phyloP scores from a whole-genome alignment of 2,888 invertebrate species.

The Rhimphoctona megacephalus region DNA sequence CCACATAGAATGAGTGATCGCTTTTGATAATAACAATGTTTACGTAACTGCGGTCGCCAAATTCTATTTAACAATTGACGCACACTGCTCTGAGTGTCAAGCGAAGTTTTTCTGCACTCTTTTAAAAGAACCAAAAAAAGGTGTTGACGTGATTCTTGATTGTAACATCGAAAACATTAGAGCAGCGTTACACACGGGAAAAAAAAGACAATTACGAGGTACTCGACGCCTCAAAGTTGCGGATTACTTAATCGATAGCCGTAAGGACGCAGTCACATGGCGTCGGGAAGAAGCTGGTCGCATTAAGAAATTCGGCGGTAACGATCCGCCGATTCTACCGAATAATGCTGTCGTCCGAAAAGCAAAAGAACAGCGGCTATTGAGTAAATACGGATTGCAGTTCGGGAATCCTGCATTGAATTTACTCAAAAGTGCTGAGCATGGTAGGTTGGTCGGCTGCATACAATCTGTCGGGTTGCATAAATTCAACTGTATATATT shows the following conservation, averaged over 20 bases:
- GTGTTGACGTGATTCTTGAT: conserved; percentile 32
- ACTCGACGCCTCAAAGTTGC: conserved; percentile 32
- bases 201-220: conserved; percentile 48
- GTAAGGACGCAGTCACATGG: conserved; percentile 40
- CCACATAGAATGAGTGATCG: conserved; percentile 41
- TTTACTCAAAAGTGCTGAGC: conserved; percentile 26
- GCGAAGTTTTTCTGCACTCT: conserved; percentile 34
- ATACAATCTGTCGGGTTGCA: conserved; percentile 33
- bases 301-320: conserved; percentile 43
- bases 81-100: conserved; percentile 44
- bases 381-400: conserved; percentile 12
- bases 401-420: conserved; percentile 46
- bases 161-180: conserved; percentile 17
- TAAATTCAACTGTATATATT: conserved; percentile 50
- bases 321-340: not conserved
- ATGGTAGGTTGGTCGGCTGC: conserved; percentile 34
- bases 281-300: conserved; percentile 45
- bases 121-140: conserved; percentile 39
- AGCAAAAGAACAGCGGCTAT: conserved; percentile 48
- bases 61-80: conserved; percentile 22
- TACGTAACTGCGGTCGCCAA: conserved; percentile 25
- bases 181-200: conserved; percentile 14
- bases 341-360: conserved; percentile 24
- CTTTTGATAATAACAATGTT: conserved; percentile 50
- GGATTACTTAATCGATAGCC: conserved; percentile 37